Evolutionary conservation across 2,797 vertebrate species (phyloP).

Genomic region (Sebastes diploproa): DNA sequence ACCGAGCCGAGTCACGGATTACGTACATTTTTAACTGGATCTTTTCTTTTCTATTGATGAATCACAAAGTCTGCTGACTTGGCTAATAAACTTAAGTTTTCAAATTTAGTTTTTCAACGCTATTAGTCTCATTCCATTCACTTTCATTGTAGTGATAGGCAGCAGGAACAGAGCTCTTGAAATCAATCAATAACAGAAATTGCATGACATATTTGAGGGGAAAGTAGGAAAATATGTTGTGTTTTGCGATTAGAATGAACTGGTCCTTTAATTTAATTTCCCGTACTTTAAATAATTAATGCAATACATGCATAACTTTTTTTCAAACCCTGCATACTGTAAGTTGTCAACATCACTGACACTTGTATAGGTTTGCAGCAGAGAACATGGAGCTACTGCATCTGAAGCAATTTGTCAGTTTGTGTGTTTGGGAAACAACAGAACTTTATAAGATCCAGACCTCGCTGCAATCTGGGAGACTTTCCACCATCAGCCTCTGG

Average conservation of each 20-base stretch:
- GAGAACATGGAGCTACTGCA: not conserved
- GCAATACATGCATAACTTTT: not conserved
- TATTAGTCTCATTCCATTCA: not conserved
- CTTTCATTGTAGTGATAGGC: not conserved
- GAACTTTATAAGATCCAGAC: constrained; percentile 18
- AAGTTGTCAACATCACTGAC: not conserved
- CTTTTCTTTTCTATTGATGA: not conserved
- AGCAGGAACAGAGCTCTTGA: not conserved
- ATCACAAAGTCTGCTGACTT: not conserved
- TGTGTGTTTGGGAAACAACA: constrained; percentile 13
- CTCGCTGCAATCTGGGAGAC: constrained; percentile 39
- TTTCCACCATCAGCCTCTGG: constrained; percentile 46
- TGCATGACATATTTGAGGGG: not conserved
- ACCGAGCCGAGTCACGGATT: not conserved
- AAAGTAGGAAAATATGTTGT: not conserved
- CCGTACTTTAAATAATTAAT: not conserved
- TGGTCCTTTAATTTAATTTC: not conserved
- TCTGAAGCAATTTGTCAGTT: constrained; percentile 2
- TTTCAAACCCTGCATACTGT: not conserved
- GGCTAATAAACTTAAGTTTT: not conserved
- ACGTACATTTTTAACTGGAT: not conserved
- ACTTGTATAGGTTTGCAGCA: not conserved
- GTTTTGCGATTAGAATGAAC: not conserved
- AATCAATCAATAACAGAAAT: not conserved
- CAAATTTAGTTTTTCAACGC: not conserved